These are phyloP conservation scores for Gadopsis marmoratus DNA, from an alignment of 2,797 vertebrate genomes.

Conservation along the genomic window DNA sequence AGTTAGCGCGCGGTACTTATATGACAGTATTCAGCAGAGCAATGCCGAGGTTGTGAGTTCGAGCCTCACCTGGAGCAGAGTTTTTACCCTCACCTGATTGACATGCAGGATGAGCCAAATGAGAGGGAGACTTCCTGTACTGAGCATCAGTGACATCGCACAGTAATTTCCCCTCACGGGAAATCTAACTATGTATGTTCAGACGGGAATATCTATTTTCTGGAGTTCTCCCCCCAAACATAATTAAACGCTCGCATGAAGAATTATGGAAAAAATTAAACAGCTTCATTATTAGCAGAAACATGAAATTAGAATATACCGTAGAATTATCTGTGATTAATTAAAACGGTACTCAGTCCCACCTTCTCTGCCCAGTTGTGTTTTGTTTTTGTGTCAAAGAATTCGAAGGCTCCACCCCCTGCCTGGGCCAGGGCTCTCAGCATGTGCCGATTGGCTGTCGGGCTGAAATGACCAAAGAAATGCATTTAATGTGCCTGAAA, in stretches of 20 bases:
- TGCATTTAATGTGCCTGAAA: not conserved
- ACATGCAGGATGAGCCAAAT: rapidly evolving
- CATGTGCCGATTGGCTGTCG: slow-evolving; percentile 90
- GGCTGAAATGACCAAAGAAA: slow-evolving; percentile 73
- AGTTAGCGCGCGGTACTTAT: slow-evolving; percentile 99
- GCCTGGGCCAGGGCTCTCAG: slow-evolving; percentile 88
- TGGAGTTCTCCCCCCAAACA: not conserved
- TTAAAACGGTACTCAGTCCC: slow-evolving; percentile 21
- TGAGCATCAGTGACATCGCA: not conserved
- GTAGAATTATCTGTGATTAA: not conserved
- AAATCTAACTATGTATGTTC: no score
- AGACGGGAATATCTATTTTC: not conserved
- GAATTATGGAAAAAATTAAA: not conserved
- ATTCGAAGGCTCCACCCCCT: slow-evolving; percentile 90
- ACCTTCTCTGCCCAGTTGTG: slow-evolving; percentile 91
- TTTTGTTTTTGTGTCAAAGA: slow-evolving; percentile 89
- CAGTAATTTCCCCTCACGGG: not conserved
- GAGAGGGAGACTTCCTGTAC: not conserved
- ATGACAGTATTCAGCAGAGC: slow-evolving; percentile 94
- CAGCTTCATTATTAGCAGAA: not conserved
- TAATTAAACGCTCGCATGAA: not conserved
- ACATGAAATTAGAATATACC: not conserved
- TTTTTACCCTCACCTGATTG: slow-evolving; percentile 72
- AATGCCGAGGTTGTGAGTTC: slow-evolving; percentile 99
- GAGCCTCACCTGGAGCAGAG: slow-evolving; percentile 99